Conservation (phyloP, 2,797 vertebrate species). For the Mionectes olivaceus region DNA sequence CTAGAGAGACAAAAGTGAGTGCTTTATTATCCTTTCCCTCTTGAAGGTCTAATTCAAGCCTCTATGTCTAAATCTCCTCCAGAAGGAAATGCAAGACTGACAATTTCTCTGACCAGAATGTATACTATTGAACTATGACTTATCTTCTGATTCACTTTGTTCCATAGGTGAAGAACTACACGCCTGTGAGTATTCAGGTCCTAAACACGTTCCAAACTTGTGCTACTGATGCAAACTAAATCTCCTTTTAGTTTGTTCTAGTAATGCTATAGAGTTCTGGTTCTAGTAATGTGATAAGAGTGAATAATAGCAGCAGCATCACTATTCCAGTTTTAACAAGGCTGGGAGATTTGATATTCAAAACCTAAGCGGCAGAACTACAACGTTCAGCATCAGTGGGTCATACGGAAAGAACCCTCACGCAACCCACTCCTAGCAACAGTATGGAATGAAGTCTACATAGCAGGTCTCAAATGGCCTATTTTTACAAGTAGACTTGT, state of each 20-base stretch:
- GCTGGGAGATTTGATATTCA: neutral
- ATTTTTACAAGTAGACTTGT: neutral
- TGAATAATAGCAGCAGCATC: neutral
- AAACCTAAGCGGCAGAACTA: neutral
- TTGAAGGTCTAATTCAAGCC: neutral
- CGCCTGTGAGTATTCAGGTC: neutral
- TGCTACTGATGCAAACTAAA: neutral
- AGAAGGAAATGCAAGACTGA: neutral
- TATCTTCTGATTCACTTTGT: neutral
- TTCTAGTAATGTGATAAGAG: fast-evolving
- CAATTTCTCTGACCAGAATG: neutral
- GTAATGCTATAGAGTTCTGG: too few species aligned
- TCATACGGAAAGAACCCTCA: neutral
- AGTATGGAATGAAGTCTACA: neutral
- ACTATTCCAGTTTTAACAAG: neutral
- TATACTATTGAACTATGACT: neutral
- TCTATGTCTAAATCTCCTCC: neutral
- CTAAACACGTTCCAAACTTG: neutral
- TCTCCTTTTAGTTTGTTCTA: too few species aligned
- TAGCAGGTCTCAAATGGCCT: neutral
- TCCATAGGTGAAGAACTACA: neutral
- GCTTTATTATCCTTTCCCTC: neutral
- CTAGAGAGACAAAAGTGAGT: constrained; percentile 69
- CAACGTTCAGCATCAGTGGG: neutral
- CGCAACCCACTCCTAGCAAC: neutral